Evolutionary conservation across 1,140 invertebrate species (phyloP), one percentile per base, ranked within the genome.

Genomic region (Hypothenemus hampei): DNA sequence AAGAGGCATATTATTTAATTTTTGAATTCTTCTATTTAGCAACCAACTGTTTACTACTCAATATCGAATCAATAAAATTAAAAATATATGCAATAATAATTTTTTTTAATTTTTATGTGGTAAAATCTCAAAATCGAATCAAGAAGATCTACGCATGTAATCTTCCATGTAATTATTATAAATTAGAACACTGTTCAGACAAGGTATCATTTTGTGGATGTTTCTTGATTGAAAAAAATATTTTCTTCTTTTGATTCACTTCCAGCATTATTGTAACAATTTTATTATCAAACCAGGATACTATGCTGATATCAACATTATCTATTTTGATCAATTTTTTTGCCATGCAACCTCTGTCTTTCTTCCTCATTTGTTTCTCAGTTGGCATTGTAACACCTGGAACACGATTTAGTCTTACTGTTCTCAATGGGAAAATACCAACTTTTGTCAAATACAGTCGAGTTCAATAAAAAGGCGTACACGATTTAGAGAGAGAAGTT

Each of bases 241-340:
- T 41, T 43, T 24, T 46, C 40, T 33, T 7, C 20, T 35, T 19
- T 37, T 26, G 68, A 69, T 47, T 69, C 45, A 41, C 51, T 62
- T 3, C 65, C 67, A 10, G 70, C 18, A 68, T 40, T 11, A 66
- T 44, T 45, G 64, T 58, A 13, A 71, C 66, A 16, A 48, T 35
- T 53, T 63, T 50, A 23, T 60, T 60, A 16, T 57, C 58, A 33
- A 31, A 65, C 66, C 67, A 72, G 5, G 58, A 60, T 16, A 69
- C 63, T 22, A 66, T 23, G 48, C 53, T 58, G 16, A 71, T 21
- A 10, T 69, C 61, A 4, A 65, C 58, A 18, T 48, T 48, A 48
- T 71, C 60, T 37, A 66, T 45, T 39, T 31, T 47, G 18, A 60
- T 57, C 8, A 58, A 18, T 53, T 67, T 64, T 55, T 66, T 60